Evolutionary conservation across 1,140 invertebrate species (phyloP).

Genomic region (Eubasilissa regina): DNA sequence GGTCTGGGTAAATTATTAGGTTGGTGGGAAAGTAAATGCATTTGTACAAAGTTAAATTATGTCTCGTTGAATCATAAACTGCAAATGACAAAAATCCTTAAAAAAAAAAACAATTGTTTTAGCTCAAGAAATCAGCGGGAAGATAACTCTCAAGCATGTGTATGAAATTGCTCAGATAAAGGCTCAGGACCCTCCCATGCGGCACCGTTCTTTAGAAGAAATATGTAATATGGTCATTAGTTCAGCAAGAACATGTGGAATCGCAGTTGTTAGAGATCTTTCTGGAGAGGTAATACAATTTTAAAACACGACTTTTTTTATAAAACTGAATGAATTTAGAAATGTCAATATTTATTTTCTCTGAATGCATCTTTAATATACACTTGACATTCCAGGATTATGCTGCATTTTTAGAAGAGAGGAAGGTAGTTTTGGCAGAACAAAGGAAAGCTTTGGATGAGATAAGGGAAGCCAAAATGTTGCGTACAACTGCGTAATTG

Average conservation of each 20-base stretch:
- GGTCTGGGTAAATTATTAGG: too few relatives aligned
- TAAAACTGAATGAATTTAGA: too few relatives aligned
- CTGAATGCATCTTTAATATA: too few relatives aligned
- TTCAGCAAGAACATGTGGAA: conserved; percentile 84
- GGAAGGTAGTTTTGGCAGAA: conserved; percentile 80
- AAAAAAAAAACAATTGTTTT: too few relatives aligned
- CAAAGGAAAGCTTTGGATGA: conserved; percentile 88
- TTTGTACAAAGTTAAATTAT: too few relatives aligned
- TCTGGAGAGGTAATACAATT: conserved; percentile 75
- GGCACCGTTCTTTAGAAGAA: conserved; percentile 77
- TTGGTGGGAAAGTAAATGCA: too few relatives aligned
- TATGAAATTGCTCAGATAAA: conserved; percentile 99
- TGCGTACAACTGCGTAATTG: conserved; percentile 76
- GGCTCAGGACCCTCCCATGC: conserved; percentile 82
- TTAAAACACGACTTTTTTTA: too few relatives aligned
- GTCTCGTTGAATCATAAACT: too few relatives aligned
- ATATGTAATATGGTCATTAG: conserved; percentile 87
- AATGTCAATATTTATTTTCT: too few relatives aligned
- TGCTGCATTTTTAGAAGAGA: conserved; percentile 85
- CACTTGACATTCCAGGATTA: conserved; percentile 82
- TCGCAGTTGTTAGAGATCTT: conserved; percentile 88
- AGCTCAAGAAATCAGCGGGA: conserved; percentile 89
- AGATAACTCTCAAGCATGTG: conserved; percentile 95
- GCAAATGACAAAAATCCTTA: conserved; percentile 26
- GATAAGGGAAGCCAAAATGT: conserved; percentile 92